Conservation (phyloP, 2,888 invertebrate species). For the Lottia gigantea region DNA sequence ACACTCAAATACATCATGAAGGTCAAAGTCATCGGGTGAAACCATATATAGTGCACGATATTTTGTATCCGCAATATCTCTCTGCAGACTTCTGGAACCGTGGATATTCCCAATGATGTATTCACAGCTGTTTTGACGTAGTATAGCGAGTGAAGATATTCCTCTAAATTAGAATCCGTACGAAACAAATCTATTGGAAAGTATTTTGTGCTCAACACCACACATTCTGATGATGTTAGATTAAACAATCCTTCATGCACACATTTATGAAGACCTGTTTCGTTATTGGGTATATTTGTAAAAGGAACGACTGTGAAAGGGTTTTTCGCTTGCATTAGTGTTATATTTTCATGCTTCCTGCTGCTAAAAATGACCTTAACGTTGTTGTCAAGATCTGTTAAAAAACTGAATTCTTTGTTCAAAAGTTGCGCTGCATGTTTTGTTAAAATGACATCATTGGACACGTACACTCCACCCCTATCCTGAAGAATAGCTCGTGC, state of each 20-base stretch:
- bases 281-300: neutral
- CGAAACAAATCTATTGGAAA: conserved; percentile 50
- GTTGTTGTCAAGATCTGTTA: conserved; percentile 12
- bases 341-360: neutral
- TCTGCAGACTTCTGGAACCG: neutral
- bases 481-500: conserved; percentile 45
- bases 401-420: conserved; percentile 27
- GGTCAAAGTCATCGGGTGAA: conserved; percentile 49
- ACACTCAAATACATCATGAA: conserved; percentile 62
- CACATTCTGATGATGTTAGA: conserved; percentile 15
- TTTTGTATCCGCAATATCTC: conserved; percentile 45
- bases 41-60: conserved; percentile 63
- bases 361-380: conserved; percentile 15
- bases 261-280: neutral
- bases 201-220: conserved; percentile 25
- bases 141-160: conserved; percentile 21
- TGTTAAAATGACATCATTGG: conserved; percentile 41
- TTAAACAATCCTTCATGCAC: neutral
- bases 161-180: conserved; percentile 40
- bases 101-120: conserved; percentile 23
- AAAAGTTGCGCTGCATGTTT: conserved; percentile 25
- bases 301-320: neutral
- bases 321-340: neutral
- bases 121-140: conserved; percentile 27
- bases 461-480: conserved; percentile 57